A percentile compares a stretch with the other conserved stretches of the same genome.
Conservation (phyloP, 2,797 vertebrate genomes). For the Ammospiza maritima region DNA sequence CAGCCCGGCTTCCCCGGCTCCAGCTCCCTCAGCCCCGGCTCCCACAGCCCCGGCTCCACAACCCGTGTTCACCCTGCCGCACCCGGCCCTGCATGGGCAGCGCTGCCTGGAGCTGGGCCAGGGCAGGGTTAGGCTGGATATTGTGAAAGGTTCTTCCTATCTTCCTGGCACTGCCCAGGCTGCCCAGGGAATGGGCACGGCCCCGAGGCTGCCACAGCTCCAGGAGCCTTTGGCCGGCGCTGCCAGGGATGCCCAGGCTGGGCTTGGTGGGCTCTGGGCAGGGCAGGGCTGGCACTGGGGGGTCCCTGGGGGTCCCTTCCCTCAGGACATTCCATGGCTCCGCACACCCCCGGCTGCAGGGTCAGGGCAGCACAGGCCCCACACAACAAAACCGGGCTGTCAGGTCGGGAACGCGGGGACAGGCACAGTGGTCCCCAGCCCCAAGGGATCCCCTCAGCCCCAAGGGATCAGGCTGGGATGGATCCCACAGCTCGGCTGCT, state of each 20-base stretch:
- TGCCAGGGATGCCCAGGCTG: neutral
- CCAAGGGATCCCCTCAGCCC: neutral
- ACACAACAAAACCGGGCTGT: no score
- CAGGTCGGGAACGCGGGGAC: no score
- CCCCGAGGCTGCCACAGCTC: neutral
- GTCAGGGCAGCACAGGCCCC: neutral
- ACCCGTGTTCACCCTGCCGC: neutral
- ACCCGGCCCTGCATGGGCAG: neutral
- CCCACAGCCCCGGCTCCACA: neutral
- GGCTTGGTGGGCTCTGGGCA: neutral
- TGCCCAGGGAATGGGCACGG: neutral
- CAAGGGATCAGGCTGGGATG: neutral
- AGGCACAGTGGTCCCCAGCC: neutral
- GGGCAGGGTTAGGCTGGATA: no score
- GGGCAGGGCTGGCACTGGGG: no score
- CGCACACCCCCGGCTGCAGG: neutral
- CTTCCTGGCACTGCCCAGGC: neutral
- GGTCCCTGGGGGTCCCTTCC: accelerated
- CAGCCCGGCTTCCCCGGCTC: neutral
- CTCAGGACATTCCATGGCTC: no score
- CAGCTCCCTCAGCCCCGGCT: neutral
- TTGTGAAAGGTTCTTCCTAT: neutral
- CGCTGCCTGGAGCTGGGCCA: neutral
- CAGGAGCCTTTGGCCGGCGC: neutral
- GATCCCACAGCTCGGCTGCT: neutral